These are phyloP conservation scores for Chionomys nivalis DNA, from an alignment of 2,113 vertebrate genomes.

Conservation along the genomic window DNA sequence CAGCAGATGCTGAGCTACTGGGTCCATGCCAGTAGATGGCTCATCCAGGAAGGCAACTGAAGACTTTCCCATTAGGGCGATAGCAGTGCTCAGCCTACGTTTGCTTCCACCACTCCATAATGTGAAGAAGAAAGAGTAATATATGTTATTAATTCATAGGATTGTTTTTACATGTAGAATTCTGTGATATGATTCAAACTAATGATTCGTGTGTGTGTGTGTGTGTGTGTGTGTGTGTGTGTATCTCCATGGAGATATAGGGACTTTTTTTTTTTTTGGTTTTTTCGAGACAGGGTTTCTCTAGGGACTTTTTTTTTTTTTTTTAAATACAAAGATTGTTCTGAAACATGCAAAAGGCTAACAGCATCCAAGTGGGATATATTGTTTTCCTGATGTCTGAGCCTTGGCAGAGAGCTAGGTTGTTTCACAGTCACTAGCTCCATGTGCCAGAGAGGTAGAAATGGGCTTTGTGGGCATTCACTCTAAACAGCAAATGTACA, in stretches of 20 bases:
- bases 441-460: background rate
- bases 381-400: background rate
- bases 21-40: conserved; percentile 96
- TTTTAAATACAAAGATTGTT: background rate
- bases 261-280: background rate
- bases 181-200: background rate
- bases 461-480: background rate
- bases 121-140: background rate
- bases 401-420: background rate
- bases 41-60: conserved; percentile 96
- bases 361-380: background rate
- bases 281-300: too few relatives aligned
- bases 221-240: background rate
- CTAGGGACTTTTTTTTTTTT: background rate
- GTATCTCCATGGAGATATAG: background rate
- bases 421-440: background rate
- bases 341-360: background rate
- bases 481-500: background rate
- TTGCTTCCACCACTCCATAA: conserved; percentile 91
- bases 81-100: conserved; percentile 93
- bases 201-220: background rate
- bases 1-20: conserved; percentile 90
- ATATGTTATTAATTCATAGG: background rate
- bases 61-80: conserved; percentile 96
- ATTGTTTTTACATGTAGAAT: background rate